phyloP scores from a whole-genome alignment of 2,113 vertebrate species.

The Dasyurus viverrinus region DNA sequence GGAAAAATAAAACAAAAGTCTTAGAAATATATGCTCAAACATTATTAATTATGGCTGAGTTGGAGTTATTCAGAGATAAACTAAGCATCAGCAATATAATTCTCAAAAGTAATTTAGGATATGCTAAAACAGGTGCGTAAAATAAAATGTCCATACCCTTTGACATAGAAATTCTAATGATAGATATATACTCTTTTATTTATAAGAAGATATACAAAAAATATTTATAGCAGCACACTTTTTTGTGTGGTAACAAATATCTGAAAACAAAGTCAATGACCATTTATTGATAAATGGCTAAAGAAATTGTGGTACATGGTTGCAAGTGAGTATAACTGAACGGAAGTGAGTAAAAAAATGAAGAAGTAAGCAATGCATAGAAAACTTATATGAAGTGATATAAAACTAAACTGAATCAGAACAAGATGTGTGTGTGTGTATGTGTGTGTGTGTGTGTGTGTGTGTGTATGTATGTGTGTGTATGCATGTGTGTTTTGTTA shows the following conservation, averaged over 20 bases:
- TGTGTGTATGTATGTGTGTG: too few relatives aligned
- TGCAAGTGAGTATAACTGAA: not conserved
- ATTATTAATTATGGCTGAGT: too few relatives aligned
- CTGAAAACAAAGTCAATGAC: not conserved
- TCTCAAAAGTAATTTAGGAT: not conserved
- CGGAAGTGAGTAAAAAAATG: not conserved
- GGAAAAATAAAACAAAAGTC: too few relatives aligned
- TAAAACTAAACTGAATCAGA: not conserved
- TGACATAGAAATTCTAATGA: not conserved
- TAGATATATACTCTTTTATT: not conserved
- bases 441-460: too few relatives aligned
- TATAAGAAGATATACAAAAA: not conserved
- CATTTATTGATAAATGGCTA: not conserved
- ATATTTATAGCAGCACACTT: not conserved
- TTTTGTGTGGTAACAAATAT: not conserved
- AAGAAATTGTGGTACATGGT: not conserved
- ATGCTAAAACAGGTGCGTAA: not conserved
- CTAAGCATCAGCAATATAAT: not conserved
- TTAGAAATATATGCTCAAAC: too few relatives aligned
- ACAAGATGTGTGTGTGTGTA: not conserved
- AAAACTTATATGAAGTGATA: not conserved
- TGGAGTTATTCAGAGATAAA: not conserved
- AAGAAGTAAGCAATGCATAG: not conserved
- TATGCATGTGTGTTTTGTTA: not conserved
- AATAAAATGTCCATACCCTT: not conserved